Conservation (phyloP, 2,888 invertebrate species). For the Scaptomyza reducta region DNA sequence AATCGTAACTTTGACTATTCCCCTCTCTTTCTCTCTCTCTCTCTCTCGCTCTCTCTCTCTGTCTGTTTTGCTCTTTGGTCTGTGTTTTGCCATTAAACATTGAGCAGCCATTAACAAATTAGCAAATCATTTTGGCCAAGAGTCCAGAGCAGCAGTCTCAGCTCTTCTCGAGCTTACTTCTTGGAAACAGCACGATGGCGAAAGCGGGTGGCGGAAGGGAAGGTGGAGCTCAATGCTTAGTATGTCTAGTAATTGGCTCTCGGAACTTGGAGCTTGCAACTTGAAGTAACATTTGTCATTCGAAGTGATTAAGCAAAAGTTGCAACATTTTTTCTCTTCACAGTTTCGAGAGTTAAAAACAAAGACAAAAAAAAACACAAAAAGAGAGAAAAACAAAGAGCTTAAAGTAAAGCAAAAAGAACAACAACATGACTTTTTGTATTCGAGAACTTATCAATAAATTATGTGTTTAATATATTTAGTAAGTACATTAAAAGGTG, state of each 20-base stretch:
- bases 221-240: constrained; percentile 3
- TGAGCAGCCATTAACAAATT: constrained; percentile 69
- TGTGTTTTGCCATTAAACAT: constrained; percentile 56
- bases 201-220: neutral
- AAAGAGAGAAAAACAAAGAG: neutral
- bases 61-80: neutral
- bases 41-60: constrained; percentile 1
- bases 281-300: constrained; percentile 49
- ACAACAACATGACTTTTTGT: neutral
- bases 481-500: too few relatives aligned
- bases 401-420: too few relatives aligned
- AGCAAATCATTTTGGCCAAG: constrained; percentile 53
- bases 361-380: neutral
- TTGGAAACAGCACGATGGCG: neutral
- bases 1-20: constrained; percentile 12
- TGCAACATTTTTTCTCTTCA: neutral
- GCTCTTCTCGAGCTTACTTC: neutral
- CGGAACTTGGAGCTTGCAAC: constrained; percentile 15
- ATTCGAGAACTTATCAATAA: neutral
- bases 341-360: neutral
- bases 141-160: constrained; percentile 21
- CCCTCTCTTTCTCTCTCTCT: constrained; percentile 1
- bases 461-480: neutral
- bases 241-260: constrained; percentile 40
- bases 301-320: constrained; percentile 41